Conservation (phyloP, 2,888 invertebrate species). For the Macaria liturata region DNA sequence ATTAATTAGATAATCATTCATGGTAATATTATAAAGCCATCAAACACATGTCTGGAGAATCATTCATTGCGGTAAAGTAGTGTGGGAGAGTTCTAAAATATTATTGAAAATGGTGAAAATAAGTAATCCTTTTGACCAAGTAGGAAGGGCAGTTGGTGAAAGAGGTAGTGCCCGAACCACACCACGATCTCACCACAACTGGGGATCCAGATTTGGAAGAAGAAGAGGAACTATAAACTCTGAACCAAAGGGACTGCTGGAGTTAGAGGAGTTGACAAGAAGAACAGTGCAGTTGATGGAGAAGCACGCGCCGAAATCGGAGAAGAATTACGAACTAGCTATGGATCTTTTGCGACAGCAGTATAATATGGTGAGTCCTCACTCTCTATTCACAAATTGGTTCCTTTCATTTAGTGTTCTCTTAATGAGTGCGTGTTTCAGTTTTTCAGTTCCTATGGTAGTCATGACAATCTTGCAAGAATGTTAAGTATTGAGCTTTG, state of each 20-base stretch:
- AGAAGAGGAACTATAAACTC: constrained; percentile 27
- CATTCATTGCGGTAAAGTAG: no score
- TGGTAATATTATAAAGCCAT: no score
- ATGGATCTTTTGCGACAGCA: constrained; percentile 57
- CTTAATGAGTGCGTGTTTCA: no score
- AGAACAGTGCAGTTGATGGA: constrained; percentile 50
- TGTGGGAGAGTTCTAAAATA: no score
- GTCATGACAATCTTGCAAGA: no score
- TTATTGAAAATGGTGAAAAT: constrained; percentile 51
- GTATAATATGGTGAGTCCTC: constrained; percentile 52
- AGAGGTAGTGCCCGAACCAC: constrained; percentile 29
- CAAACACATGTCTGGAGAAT: no score
- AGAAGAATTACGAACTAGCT: constrained; percentile 40
- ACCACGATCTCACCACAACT: constrained; percentile 43
- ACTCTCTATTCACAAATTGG: no score
- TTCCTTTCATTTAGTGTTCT: no score
- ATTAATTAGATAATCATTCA: no score
- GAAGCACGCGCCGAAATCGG: constrained; percentile 41
- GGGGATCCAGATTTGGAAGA: constrained; percentile 42
- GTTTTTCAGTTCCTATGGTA: no score
- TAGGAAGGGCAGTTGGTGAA: constrained; percentile 29
- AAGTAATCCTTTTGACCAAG: constrained; percentile 36
- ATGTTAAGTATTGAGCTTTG: no score
- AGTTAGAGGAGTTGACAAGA: constrained; percentile 47
- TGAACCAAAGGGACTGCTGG: constrained; percentile 46